Evolutionary conservation across 2,113 vertebrate genomes (phyloP), one percentile per base, ranked within the genome.

Genomic region (Urocolius indicus): DNA sequence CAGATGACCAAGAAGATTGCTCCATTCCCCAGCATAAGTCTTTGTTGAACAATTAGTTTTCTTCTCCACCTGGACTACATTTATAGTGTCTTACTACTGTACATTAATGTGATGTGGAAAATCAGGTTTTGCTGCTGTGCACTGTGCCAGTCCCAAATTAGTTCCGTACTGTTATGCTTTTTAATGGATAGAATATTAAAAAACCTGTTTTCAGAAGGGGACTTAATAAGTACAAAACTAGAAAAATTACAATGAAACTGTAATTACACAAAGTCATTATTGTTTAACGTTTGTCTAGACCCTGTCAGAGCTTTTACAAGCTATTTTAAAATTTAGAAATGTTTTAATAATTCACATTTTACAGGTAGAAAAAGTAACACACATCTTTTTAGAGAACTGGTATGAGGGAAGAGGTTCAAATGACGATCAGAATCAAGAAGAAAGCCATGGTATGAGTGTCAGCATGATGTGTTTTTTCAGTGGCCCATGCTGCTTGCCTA

Each of bases 1-100:
- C 68, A 85, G 61, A 23, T 81, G 84, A 87, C 69, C 83, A 76
- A 83, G 82, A 76, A 49, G 66, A 43, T 87, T 72, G 58, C 73
- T 84, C 84, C 48, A 15, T 90, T 90, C 49, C 22, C 69, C 24
- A 58, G 48, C 17, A 46, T 32, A 88, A 71, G 52, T 71, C 76
- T 90, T 68, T 57, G 66, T 29, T 68, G 62, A 86, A 92, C 92
- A 84, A 92, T 93, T 94, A 90, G 34, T 67, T 81, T 95, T 92
- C 48, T 84, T 92, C 66, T 87, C 49, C 94, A 93, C 73, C 43
- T 90, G 55, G 21, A 48, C 46, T 68, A 8, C 34, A 41, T 84
- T 93, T 93, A 69, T 83, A 63, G 29, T 16, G 9, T 61, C 34
- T 81, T 95, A 71, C 34, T 68, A 4, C 26, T 65, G 27, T 75